Evolutionary conservation across 2,797 vertebrate genomes (phyloP), one percentile per base, ranked within the genome.

Genomic region (Glossophaga mutica): DNA sequence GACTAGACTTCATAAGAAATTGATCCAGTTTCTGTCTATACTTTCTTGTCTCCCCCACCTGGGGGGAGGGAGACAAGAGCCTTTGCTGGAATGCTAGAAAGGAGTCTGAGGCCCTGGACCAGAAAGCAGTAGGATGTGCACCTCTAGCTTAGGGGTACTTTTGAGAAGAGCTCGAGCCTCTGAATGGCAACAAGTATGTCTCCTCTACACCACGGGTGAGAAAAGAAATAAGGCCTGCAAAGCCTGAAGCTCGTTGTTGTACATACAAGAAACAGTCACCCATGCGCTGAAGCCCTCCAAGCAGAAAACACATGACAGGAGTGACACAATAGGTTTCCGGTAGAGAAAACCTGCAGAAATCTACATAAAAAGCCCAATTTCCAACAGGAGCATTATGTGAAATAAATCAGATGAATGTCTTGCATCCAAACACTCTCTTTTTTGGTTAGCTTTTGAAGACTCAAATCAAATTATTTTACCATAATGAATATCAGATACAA

Each of bases 321-420:
- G 97, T 96, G 94, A 94, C 81, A 96, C 97, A 98, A 91, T 59
- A 81, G 90, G 29, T 96, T 97, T 98, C 96, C 96, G 95, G 79
- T 85, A 83, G 84, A 78, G 91, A 96, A 84, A 98, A 87, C 15
- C 96, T 96, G 91, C 91, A 97, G 87, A 96, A 97, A 97, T 96
- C 90, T 96, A 88, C 95, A 93, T 93, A 86, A 97, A 93, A 98
- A 96, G 32, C 37, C 83, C 93, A 91, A 93, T 65, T 97, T 96
- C 95, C 96, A 91, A 89, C 94, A 85, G 95, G 62, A 57, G 57
- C 42, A 94, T 95, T 97, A 79, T 96, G 92, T 94, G 95, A 94
- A 97, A 97, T 59, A 94, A 97, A 97, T 96, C 91, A 89, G 87
- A 96, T 29, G 9, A 97, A 95, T 50, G 52, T 11, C 29, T 91